These are phyloP conservation scores for Percopsis transmontana DNA, from an alignment of 2,113 vertebrate genomes.

Conservation along the genomic window DNA sequence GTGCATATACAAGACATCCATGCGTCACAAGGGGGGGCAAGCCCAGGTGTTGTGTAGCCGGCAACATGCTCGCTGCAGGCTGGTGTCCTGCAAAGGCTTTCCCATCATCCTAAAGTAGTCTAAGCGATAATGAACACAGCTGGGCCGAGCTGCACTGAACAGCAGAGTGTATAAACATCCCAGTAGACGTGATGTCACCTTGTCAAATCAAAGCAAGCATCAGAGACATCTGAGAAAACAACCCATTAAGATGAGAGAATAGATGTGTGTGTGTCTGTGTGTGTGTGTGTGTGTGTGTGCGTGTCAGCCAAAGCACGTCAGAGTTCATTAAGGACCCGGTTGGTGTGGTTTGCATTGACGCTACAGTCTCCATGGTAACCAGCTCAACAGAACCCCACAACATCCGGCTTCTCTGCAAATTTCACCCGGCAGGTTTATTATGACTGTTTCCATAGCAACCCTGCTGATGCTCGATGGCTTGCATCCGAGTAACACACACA, in stretches of 20 bases:
- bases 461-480: conserved; percentile 12
- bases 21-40: too few relatives aligned
- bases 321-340: conserved; percentile 56
- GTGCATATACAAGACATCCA: too few relatives aligned
- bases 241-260: not conserved
- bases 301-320: conserved; percentile 54
- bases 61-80: too few relatives aligned
- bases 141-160: too few relatives aligned
- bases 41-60: too few relatives aligned
- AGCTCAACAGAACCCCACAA: conserved; percentile 63
- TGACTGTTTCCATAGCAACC: conserved; percentile 68
- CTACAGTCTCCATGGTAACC: conserved; percentile 60
- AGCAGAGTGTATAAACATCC: too few relatives aligned
- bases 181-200: too few relatives aligned
- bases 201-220: too few relatives aligned
- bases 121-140: too few relatives aligned
- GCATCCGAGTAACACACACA: not conserved
- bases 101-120: too few relatives aligned
- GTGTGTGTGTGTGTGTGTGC: conserved; percentile 21
- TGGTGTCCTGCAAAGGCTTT: too few relatives aligned
- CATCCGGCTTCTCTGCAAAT: conserved; percentile 38
- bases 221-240: not conserved
- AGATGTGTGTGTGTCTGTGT: conserved; percentile 4
- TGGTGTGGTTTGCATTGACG: conserved; percentile 26
- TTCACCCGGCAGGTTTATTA: conserved; percentile 59